Base-by-base conservation (phyloP, 2,113 vertebrate species). In the Axis porcinus region DNA sequence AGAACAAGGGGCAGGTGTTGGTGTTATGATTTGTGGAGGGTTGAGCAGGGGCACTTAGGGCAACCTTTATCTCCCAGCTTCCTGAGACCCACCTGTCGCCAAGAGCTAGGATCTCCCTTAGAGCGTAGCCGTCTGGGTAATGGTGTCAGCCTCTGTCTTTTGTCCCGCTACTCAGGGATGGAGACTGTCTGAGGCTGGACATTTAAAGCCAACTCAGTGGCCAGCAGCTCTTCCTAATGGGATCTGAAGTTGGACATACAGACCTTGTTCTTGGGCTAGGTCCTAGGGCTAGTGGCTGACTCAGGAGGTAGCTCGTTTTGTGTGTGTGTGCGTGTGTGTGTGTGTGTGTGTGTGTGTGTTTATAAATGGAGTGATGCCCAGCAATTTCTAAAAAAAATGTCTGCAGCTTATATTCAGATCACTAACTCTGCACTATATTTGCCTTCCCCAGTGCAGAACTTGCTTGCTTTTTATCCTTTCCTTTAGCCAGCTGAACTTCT, bases 1-100 rank as follows among this genome's bases (percentile, higher is more conserved):
- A 33, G 40, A 30, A 47, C 3, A 12, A 2, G 1, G 5, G n/a
- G 25, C 17, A n/a, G 36, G 57, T 0, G 7, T 52, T 14, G 27
- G 36, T 8, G 5, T 13, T 58, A 5, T 2, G 52, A 13, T 21
- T 79, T 91, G 67, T 47, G 43, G 82, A 21, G n/a, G 14, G n/a
- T 15, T 28, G 54, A 60, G 43, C 11, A 83, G 86, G 17, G 52
- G 47, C 28, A 28, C 11, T 36, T 16, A 4, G 30, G 3, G 28
- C 25, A 16, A 60, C 28, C n/a, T 81, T 36, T 14, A 7, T 23
- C 16, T 64, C 25, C 17, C 9, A 1, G n/a, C n/a, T 91, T 89
- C 55, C 91, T 23, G 58, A 89, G 89, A 45, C 27, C 45, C 27
- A 52, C 6, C 33, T 16, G 28, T 55, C n/a, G 54, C 67, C 60